Conservation (phyloP, 2,797 vertebrate genomes). For the Chromis chromis region DNA sequence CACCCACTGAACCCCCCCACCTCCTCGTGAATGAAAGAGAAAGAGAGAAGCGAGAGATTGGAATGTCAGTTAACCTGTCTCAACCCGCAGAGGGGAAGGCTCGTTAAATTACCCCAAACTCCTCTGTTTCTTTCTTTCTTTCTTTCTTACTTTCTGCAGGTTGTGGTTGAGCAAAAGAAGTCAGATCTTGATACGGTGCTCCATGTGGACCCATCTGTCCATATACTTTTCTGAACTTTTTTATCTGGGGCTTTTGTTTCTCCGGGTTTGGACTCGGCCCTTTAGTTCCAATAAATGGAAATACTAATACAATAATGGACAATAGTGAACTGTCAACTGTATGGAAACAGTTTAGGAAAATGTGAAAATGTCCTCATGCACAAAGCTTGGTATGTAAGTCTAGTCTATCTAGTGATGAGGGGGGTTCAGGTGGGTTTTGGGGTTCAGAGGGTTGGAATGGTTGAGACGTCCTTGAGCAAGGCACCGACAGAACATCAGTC, state of each 20-base stretch:
- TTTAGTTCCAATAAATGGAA: too few species aligned
- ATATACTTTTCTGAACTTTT: background rate
- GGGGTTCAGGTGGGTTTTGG: too few species aligned
- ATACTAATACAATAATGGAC: too few species aligned
- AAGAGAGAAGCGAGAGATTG: conserved; percentile 63
- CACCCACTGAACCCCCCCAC: conserved; percentile 16
- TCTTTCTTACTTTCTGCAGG: background rate
- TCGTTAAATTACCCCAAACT: conserved; percentile 51
- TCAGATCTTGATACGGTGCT: background rate
- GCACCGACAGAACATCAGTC: too few species aligned
- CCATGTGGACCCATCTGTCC: background rate
- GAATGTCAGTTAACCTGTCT: conserved; percentile 84
- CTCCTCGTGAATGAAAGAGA: conserved; percentile 52
- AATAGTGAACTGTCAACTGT: too few species aligned
- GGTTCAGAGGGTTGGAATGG: too few species aligned
- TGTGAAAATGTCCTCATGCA: too few species aligned
- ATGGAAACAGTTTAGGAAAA: too few species aligned
- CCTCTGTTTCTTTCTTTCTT: background rate
- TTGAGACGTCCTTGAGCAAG: too few species aligned
- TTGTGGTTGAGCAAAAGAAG: background rate
- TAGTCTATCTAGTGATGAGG: too few species aligned
- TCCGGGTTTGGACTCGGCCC: background rate
- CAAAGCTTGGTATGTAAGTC: too few species aligned
- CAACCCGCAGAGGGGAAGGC: conserved; percentile 68
- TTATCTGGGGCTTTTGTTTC: background rate